Conservation (phyloP, 1,140 invertebrate species). For the Linepithema humile region DNA sequence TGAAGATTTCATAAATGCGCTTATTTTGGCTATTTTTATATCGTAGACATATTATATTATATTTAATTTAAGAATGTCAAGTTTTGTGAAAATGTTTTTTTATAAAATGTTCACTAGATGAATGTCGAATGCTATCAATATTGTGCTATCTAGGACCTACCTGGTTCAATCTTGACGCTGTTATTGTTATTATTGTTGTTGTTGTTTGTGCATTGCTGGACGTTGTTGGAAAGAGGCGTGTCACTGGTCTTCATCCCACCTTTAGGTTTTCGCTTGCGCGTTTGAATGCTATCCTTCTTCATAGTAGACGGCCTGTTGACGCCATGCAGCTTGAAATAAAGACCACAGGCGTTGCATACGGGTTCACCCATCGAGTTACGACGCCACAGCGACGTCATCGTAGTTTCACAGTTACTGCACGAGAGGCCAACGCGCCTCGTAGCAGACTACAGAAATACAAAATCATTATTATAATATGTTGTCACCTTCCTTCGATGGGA, state of each 20-base stretch:
- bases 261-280: constrained; percentile 96
- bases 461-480: constrained; percentile 30
- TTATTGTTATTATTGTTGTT: constrained; percentile 77
- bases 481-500: not conserved
- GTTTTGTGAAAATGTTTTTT: no score
- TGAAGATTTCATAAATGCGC: no score
- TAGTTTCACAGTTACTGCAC: constrained; percentile 96
- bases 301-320: constrained; percentile 95
- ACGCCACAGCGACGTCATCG: constrained; percentile 92
- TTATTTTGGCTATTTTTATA: no score
- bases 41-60: no score
- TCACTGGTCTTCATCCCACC: constrained; percentile 84
- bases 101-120: no score
- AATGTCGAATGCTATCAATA: no score
- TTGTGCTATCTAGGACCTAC: no score
- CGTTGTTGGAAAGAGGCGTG: constrained; percentile 64
- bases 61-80: no score
- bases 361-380: constrained; percentile 94
- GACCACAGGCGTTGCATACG: constrained; percentile 96
- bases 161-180: constrained; percentile 74
- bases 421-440: constrained; percentile 91
- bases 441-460: constrained; percentile 82
- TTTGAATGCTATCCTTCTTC: constrained; percentile 98
- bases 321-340: constrained; percentile 95
- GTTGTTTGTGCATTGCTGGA: constrained; percentile 62